Percentiles rank a stretch among this genome's conserved stretches.
These are phyloP conservation scores for Lithobates sylvaticus DNA, from an alignment of 2,797 vertebrate species.

Conservation along the genomic window DNA sequence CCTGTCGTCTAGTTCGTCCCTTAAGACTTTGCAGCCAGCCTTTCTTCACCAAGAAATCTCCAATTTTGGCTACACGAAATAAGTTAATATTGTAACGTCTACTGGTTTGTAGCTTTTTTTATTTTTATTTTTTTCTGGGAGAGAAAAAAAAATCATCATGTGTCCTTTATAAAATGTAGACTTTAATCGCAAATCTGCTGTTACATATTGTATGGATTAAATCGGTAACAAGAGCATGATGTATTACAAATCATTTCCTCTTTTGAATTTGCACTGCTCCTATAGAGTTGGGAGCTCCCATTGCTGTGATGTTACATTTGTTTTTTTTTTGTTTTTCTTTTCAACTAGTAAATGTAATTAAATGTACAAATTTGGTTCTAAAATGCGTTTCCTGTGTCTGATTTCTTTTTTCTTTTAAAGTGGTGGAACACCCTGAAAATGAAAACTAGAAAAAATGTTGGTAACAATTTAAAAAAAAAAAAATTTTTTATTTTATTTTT, in stretches of 20 bases:
- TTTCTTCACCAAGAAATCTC: too few species aligned
- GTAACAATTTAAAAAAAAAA: too few species aligned
- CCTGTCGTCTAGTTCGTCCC: too few species aligned
- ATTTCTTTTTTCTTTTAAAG: background rate
- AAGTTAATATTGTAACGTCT: background rate
- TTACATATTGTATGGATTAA: background rate
- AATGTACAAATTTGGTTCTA: slow-evolving; percentile 29
- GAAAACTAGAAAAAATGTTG: too few species aligned
- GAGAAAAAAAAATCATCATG: background rate
- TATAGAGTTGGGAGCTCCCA: slow-evolving; percentile 8
- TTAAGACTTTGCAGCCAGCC: too few species aligned
- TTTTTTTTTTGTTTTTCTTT: slow-evolving; percentile 31
- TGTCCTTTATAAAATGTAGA: background rate
- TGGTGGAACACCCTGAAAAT: too few species aligned
- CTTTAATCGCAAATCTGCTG: background rate
- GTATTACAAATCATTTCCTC: background rate
- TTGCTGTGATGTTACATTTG: slow-evolving; percentile 45
- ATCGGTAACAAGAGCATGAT: background rate
- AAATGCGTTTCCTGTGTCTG: background rate
- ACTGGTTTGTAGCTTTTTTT: too few species aligned
- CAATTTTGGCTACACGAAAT: background rate
- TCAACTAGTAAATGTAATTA: slow-evolving; percentile 21
- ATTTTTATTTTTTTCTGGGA: too few species aligned
- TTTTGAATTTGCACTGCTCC: slow-evolving; percentile 41
- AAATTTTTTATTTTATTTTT: too few species aligned